phyloP scores from a whole-genome alignment of 1,140 invertebrate species.

The Pogonognathellus flavescens region DNA sequence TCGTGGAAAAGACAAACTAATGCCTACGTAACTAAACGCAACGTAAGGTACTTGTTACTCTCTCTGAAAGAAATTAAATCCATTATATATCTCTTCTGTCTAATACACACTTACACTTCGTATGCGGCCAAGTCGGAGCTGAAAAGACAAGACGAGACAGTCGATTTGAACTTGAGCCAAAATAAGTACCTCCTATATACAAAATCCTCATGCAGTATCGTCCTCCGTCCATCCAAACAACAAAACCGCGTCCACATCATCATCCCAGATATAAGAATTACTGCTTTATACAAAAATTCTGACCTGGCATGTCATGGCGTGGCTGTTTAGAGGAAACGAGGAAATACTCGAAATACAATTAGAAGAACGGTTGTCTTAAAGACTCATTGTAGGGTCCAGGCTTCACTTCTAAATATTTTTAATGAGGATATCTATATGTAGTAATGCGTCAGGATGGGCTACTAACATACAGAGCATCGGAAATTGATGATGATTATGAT shows the following conservation, averaged over 20 bases:
- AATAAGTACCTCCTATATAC: constrained; percentile 17
- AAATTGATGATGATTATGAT: constrained; percentile 46
- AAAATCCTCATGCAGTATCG: background rate
- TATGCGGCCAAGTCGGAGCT: background rate
- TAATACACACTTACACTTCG: background rate
- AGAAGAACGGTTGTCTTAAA: constrained; percentile 24
- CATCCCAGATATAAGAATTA: too few species aligned
- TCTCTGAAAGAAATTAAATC: constrained; percentile 23
- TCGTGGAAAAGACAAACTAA: constrained; percentile 3
- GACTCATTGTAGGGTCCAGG: constrained; percentile 7
- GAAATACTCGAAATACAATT: constrained; percentile 4
- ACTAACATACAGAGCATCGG: constrained; percentile 38
- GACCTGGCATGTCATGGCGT: constrained; percentile 25
- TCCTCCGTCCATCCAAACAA: too few species aligned
- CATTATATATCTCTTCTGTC: background rate
- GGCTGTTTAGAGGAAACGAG: background rate
- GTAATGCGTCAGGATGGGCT: constrained; percentile 43
- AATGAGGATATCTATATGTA: constrained; percentile 45
- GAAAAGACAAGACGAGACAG: constrained; percentile 45
- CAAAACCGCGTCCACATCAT: too few species aligned
- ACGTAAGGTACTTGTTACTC: constrained; percentile 28
- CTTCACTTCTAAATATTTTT: constrained; percentile 49
- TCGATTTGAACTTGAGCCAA: constrained; percentile 44
- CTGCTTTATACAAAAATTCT: constrained; percentile 20
- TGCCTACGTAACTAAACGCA: constrained; percentile 25